Conservation (phyloP, 1,140 invertebrate genomes). For the Holotrichia oblita region DNA sequence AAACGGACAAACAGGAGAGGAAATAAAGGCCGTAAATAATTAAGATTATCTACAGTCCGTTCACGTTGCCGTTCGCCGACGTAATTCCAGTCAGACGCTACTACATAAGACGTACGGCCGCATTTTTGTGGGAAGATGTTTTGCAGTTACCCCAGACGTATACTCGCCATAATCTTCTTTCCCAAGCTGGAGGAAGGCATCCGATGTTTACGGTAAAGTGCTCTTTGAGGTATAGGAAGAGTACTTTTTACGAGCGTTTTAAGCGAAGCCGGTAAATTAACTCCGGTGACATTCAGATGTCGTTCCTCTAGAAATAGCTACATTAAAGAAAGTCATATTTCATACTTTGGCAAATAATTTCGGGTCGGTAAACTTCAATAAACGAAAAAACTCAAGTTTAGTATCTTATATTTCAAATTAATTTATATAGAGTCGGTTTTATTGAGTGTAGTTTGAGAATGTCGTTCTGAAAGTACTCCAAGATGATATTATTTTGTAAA, state of each 20-base stretch:
- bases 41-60: slow-evolving; percentile 32
- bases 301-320: neutral
- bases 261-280: neutral
- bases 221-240: neutral
- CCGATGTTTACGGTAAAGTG: neutral
- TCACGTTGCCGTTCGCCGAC: slow-evolving; percentile 20
- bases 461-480: too few species aligned
- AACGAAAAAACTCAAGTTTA: too few species aligned
- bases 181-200: neutral
- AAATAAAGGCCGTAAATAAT: slow-evolving; percentile 34
- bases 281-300: neutral
- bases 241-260: neutral
- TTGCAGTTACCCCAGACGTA: neutral
- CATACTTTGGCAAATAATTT: neutral
- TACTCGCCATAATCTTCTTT: neutral
- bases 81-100: slow-evolving; percentile 10
- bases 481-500: too few species aligned
- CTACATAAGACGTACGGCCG: neutral
- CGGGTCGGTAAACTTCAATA: neutral
- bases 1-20: slow-evolving; percentile 21
- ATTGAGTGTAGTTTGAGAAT: too few species aligned
- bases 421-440: too few species aligned
- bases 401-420: too few species aligned
- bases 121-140: slow-evolving; percentile 25
- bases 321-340: neutral